Evolutionary conservation across 2,888 invertebrate species (phyloP), one percentile per base, ranked within the genome.

Genomic region (Lypha dubia): DNA sequence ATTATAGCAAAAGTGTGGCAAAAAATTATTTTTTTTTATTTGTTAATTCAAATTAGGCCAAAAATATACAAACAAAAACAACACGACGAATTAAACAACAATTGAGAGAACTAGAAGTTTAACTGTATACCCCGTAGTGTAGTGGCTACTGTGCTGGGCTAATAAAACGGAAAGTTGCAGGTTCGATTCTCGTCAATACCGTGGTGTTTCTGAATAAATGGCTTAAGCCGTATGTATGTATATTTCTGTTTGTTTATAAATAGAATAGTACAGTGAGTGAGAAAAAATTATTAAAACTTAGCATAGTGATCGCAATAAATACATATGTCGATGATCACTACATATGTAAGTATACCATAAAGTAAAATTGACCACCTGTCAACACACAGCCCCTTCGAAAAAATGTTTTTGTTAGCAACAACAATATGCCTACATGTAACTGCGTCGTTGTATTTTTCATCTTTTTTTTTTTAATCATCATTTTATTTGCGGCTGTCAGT

Each of bases 11-110:
- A 53, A 53, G 24, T 15, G 53, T 53, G 53, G 53, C 20, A 62
- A 38, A 62, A 49, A 35, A 58, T 49, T 28, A 51, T 51, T 63
- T 58, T 46, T 15, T 22, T 56, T 44, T 44, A 44, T n/a, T n/a
- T n/a, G n/a, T n/a, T n/a, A 56, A 22, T 15, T 35, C 56, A 67
- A 77, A 77, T 60, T 58, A 76, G 56, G 58, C n/a, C 49, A 76
- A 74, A 68, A 67, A 32, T 35, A 53, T 11, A 74, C n/a, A 41
- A 51, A 75, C 63, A 74, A 53, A 22, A 51, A 22, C 51, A 22
- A 53, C 35, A 35, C 20, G 7, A 28, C 38, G 17, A 70, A 35
- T 13, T 1, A n/a, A n/a, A 35, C 7, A 49, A n/a, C 20, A 70
- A 70, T 46, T 58, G 46, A 58, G 51, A 67, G 49, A 35, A 56